These are phyloP conservation scores for Phoxinus dragarum DNA, from an alignment of 2,797 vertebrate genomes.

Conservation along the genomic window DNA sequence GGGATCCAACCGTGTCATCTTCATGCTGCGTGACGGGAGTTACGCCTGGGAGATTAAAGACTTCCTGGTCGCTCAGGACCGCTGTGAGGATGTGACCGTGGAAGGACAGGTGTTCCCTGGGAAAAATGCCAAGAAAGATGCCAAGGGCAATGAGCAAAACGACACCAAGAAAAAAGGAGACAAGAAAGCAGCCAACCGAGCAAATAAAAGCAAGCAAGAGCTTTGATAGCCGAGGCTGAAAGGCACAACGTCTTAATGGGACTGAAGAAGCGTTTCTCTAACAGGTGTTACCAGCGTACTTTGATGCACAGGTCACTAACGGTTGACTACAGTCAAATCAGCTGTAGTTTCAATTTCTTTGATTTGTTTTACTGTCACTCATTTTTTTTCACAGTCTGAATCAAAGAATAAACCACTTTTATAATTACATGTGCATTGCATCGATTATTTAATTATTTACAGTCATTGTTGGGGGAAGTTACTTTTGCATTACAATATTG, in stretches of 20 bases:
- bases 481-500: background rate
- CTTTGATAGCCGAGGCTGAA: conserved; percentile 74
- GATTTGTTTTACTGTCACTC: conserved; percentile 8
- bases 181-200: conserved; percentile 76
- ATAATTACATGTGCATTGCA: background rate
- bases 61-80: conserved; percentile 88
- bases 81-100: conserved; percentile 90
- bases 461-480: background rate
- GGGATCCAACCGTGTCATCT: conserved; percentile 91
- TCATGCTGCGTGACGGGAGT: conserved; percentile 93
- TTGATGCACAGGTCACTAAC: background rate
- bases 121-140: conserved; percentile 78
- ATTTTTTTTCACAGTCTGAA: conserved; percentile 19
- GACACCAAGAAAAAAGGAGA: conserved; percentile 75
- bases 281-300: conserved; percentile 18
- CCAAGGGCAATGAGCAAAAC: conserved; percentile 73
- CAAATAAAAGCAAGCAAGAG: conserved; percentile 77
- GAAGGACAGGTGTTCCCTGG: conserved; percentile 95
- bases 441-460: conserved; percentile 15
- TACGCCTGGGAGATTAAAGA: conserved; percentile 96
- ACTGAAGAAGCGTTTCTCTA: background rate
- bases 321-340: conserved; percentile 9
- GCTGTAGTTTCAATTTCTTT: conserved; percentile 4
- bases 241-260: background rate
- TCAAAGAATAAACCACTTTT: conserved; percentile 47